phyloP scores from a whole-genome alignment of 1,140 invertebrate genomes.

The Euura saliciscinereae region DNA sequence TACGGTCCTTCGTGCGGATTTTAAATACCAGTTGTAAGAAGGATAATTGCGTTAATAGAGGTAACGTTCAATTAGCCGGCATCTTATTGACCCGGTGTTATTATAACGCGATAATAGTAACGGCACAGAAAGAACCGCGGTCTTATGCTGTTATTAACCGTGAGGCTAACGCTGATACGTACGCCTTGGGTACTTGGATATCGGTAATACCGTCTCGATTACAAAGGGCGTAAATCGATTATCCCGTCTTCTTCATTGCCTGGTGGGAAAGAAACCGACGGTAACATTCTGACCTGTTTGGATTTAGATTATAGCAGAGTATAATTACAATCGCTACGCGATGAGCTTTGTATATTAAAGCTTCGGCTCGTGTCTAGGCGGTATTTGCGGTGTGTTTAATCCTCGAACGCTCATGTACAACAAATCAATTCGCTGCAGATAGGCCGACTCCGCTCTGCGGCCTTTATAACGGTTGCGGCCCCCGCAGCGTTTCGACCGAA shows the following conservation, averaged over 20 bases:
- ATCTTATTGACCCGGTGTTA: constrained; percentile 49
- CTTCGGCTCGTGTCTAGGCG: constrained; percentile 20
- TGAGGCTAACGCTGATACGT: constrained; percentile 31
- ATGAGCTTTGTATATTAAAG: constrained; percentile 25
- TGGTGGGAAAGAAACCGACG: constrained; percentile 10
- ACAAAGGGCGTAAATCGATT: background rate
- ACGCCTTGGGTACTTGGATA: constrained; percentile 18
- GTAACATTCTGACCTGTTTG: constrained; percentile 55
- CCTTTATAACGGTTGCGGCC: constrained; percentile 7
- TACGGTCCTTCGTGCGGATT: constrained; percentile 34
- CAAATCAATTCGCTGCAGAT: constrained; percentile 38
- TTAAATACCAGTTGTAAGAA: constrained; percentile 35
- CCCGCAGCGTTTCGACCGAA: background rate
- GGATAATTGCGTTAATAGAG: constrained; percentile 44
- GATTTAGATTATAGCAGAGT: constrained; percentile 53
- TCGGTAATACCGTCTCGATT: constrained; percentile 26
- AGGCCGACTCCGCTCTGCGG: constrained; percentile 5
- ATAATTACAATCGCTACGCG: constrained; percentile 28
- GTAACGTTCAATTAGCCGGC: constrained; percentile 46
- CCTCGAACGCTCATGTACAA: constrained; percentile 33
- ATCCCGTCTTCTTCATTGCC: too few relatives aligned
- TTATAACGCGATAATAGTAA: constrained; percentile 46
- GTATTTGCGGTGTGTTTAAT: constrained; percentile 36
- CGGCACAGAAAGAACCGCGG: constrained; percentile 13
- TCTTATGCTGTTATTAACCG: constrained; percentile 39